Percentiles rank a stretch among this genome's conserved stretches.
Evolutionary conservation across 1,140 invertebrate species (phyloP).

Genomic region (Drosophila repletoides): DNA sequence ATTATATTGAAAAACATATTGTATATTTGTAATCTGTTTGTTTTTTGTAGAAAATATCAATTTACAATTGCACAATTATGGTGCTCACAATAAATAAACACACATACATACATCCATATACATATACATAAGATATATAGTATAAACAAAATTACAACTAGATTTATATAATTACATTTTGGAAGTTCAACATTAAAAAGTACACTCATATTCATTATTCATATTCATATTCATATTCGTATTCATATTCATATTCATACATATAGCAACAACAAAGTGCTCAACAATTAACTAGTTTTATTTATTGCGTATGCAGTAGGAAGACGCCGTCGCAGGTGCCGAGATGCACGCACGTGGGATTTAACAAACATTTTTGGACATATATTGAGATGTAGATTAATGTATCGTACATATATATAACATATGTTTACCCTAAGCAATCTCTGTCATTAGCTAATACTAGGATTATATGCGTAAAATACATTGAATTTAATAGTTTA

Average conservation of each 20-base stretch:
- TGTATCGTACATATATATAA: background rate
- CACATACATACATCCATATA: slow-evolving; percentile 56
- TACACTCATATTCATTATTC: slow-evolving; percentile 39
- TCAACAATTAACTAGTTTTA: slow-evolving; percentile 55
- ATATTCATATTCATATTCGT: slow-evolving; percentile 11
- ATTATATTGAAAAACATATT: slow-evolving; percentile 23
- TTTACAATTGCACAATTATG: slow-evolving; percentile 65
- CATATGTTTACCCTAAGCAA: slow-evolving; percentile 17
- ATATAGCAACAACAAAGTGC: slow-evolving; percentile 60
- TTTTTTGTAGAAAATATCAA: slow-evolving; percentile 40
- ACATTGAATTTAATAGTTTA: background rate
- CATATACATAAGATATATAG: slow-evolving; percentile 39
- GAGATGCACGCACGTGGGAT: slow-evolving; percentile 37
- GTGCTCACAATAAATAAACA: slow-evolving; percentile 68
- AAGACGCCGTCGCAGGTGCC: slow-evolving; percentile 59
- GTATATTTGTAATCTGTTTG: slow-evolving; percentile 18
- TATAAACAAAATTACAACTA: slow-evolving; percentile 56
- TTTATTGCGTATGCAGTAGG: slow-evolving; percentile 72
- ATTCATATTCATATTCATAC: slow-evolving; percentile 12
- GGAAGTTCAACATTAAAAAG: slow-evolving; percentile 70
- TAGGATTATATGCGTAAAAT: slow-evolving; percentile 29
- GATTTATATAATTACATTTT: slow-evolving; percentile 56
- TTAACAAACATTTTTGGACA: slow-evolving; percentile 61
- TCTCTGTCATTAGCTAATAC: slow-evolving; percentile 49
- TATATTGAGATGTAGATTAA: slow-evolving; percentile 4